Base-by-base conservation (phyloP, 1,140 invertebrate genomes). In the Temnothorax curvispinosus region DNA sequence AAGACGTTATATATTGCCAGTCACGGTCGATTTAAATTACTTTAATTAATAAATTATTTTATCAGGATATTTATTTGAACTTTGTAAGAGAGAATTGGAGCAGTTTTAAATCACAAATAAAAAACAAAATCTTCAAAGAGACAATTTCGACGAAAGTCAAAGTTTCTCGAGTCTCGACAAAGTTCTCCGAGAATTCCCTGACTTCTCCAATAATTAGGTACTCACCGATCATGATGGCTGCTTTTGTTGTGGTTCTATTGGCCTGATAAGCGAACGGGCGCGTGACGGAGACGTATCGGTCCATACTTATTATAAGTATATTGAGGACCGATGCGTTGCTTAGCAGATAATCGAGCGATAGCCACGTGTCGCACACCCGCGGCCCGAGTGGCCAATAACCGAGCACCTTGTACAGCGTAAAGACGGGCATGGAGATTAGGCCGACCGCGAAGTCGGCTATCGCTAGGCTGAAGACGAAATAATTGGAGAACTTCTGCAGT, bases 401-500 rank as follows among this genome's bases (percentile, higher is more conserved):
- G 92, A 98, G 96, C 54, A 99, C 96, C 0, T 97, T 98, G 94
- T 98, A 98, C 85, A 98, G 96, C 4, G 98, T 98, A 96, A 98
- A 99, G 6, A 99, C 96, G 0, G 98, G 98, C 98, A 99, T 99
- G 35, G 98, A 99, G 88, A 99, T 98, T 72, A 98, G 96, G 0
- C 99, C 99, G 87, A 99, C 98, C 18, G 98, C 98, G 93, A 99
- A 98, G 95, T 99, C 99, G 54, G 99, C 98, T 9, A 99, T 97
- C 32, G 99, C 99, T 92, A 99, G 96, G 74, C 98, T 98, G 94
- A 98, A 98, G 13, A 99, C 96, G 95, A 99, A 99, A 95, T 99
- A 99, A 95, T 99, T 99, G 96, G 98, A 99, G 91, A 99, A 99
- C 41, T 99, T 99, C 95, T 99, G 99, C 52, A 99, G 96, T 93